These are phyloP conservation scores for Carpatolechia fugitivella DNA, from an alignment of 2,888 invertebrate genomes.

Conservation along the genomic window DNA sequence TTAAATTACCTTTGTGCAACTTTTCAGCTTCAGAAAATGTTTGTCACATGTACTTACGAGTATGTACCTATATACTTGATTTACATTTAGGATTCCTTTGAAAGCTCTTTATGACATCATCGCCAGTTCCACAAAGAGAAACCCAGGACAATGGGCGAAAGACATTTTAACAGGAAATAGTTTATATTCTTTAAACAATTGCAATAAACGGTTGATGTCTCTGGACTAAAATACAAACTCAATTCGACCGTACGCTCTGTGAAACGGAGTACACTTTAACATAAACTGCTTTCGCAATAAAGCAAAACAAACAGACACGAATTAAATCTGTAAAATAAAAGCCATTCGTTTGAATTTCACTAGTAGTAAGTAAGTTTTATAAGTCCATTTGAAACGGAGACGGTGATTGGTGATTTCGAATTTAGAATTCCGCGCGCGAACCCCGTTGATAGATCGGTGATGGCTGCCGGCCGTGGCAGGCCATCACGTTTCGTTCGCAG, in stretches of 20 bases:
- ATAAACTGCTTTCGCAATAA: constrained; percentile 3
- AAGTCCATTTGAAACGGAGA: constrained; percentile 56
- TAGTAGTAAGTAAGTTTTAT: constrained; percentile 47
- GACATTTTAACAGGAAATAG: constrained; percentile 71
- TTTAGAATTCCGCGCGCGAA: constrained; percentile 70
- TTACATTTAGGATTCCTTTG: constrained; percentile 31
- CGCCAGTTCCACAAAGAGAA: constrained; percentile 50
- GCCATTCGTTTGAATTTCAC: constrained; percentile 62
- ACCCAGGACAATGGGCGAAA: constrained; percentile 62
- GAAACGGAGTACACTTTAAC: constrained; percentile 29
- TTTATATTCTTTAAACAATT: constrained; percentile 70
- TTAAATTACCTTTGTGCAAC: not conserved
- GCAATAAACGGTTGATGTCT: constrained; percentile 53
- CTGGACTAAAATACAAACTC: constrained; percentile 22
- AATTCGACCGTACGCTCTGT: constrained; percentile 16
- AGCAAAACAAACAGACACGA: constrained; percentile 21
- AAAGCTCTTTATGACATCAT: constrained; percentile 62
- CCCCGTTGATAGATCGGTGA: constrained; percentile 70
- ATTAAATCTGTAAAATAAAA: constrained; percentile 53
- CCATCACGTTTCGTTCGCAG: constrained; percentile 46
- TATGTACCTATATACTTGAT: not conserved
- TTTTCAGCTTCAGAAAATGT: not conserved
- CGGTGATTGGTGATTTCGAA: constrained; percentile 67
- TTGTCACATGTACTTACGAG: not conserved
- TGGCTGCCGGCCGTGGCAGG: constrained; percentile 44